phyloP scores from a whole-genome alignment of 2,113 vertebrate genomes.

The Nanorana parkeri region DNA sequence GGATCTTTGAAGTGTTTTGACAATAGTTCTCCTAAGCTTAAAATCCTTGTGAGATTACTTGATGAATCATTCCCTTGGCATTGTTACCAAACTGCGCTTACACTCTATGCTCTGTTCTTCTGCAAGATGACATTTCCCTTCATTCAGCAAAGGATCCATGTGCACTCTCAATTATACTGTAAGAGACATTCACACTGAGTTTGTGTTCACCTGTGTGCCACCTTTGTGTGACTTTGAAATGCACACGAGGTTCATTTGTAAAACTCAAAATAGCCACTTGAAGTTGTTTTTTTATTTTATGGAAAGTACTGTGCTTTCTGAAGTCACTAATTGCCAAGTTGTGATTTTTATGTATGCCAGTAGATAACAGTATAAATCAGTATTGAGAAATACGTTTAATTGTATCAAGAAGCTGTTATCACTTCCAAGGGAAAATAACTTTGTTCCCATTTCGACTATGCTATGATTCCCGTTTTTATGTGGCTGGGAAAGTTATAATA shows the following conservation, averaged over 20 bases:
- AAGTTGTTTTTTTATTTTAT: background rate
- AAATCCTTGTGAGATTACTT: background rate
- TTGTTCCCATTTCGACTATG: background rate
- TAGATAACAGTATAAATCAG: background rate
- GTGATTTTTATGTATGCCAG: background rate
- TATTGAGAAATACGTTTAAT: constrained; percentile 45
- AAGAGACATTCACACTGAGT: background rate
- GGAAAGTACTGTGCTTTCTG: constrained; percentile 21
- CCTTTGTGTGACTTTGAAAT: background rate
- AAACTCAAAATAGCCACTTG: background rate
- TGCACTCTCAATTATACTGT: background rate
- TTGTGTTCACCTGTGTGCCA: background rate
- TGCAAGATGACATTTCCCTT: background rate
- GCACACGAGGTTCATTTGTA: background rate
- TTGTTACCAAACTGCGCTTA: background rate
- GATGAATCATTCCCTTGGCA: background rate
- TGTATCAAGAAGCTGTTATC: constrained; percentile 37
- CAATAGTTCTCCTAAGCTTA: background rate
- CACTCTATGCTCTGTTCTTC: background rate
- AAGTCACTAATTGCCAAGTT: background rate
- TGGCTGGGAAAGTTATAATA: constrained; percentile 1
- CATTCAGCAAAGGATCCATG: background rate
- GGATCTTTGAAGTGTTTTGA: background rate
- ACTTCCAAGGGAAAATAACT: background rate
- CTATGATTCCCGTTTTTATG: background rate